Evolutionary conservation across 2,888 invertebrate species (phyloP).

Genomic region (Desoria tigrina): DNA sequence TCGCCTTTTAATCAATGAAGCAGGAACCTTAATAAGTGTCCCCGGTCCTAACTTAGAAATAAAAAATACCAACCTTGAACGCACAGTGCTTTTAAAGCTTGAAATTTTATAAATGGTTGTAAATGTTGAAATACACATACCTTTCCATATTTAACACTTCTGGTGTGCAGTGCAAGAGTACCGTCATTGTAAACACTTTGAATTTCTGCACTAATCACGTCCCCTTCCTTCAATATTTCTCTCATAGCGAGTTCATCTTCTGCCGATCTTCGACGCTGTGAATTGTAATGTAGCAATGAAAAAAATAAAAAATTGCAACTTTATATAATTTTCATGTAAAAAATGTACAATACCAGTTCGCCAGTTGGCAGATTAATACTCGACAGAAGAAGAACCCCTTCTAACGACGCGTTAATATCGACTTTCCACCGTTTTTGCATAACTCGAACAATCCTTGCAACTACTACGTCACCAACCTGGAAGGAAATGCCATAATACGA

Average conservation of each 20-base stretch:
- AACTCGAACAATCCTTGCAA: constrained; percentile 90
- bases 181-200: constrained; percentile 91
- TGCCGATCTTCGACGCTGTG: constrained; percentile 78
- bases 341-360: constrained; percentile 69
- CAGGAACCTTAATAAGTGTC: constrained; percentile 82
- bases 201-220: constrained; percentile 96
- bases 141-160: constrained; percentile 96
- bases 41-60: constrained; percentile 77
- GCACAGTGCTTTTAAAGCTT: too few species aligned
- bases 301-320: too few species aligned
- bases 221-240: constrained; percentile 88
- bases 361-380: constrained; percentile 97
- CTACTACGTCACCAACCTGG: constrained; percentile 85
- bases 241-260: constrained; percentile 99
- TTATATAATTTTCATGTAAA: too few species aligned
- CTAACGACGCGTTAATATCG: constrained; percentile 81
- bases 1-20: constrained; percentile 84
- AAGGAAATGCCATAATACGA: not conserved
- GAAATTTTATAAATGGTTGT: not conserved
- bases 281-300: too few species aligned
- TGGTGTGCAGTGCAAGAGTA: constrained; percentile 86
- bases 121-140: constrained; percentile 57
- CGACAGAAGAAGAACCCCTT: constrained; percentile 81
- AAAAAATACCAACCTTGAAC: not conserved
- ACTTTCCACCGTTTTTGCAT: constrained; percentile 91